Conservation (phyloP, 2,888 invertebrate species). For the Xiphydria camelus region DNA sequence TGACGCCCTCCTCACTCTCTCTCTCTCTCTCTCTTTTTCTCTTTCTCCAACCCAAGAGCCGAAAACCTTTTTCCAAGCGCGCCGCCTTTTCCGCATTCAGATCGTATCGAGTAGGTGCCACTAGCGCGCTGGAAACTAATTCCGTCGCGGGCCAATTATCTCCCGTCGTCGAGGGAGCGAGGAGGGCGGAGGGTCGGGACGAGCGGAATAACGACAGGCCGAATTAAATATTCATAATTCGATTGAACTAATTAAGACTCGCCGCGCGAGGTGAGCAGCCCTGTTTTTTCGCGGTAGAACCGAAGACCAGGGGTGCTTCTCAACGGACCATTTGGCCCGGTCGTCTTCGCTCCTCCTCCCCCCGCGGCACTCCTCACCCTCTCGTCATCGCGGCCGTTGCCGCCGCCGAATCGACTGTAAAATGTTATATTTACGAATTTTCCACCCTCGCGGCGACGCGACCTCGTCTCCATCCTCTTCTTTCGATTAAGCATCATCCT, state of each 20-base stretch:
- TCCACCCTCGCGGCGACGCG: too few relatives aligned
- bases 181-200: slow-evolving; percentile 12
- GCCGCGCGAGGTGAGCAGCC: slow-evolving; percentile 1
- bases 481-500: too few relatives aligned
- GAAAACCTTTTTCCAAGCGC: background rate
- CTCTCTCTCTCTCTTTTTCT: background rate
- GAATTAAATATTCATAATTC: slow-evolving; percentile 34
- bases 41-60: too few relatives aligned
- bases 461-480: too few relatives aligned
- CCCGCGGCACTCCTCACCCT: background rate
- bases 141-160: slow-evolving; percentile 26
- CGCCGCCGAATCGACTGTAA: slow-evolving; percentile 6
- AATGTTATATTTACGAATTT: slow-evolving; percentile 12
- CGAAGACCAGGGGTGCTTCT: slow-evolving; percentile 34
- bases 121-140: slow-evolving; percentile 18
- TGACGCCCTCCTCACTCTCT: background rate
- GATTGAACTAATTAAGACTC: slow-evolving; percentile 28
- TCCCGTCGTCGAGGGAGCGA: slow-evolving; percentile 14
- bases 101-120: slow-evolving; percentile 3
- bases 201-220: slow-evolving; percentile 16
- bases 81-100: slow-evolving; percentile 5
- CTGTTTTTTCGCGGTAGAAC: slow-evolving; percentile 17
- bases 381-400: background rate
- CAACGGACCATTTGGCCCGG: slow-evolving; percentile 36
- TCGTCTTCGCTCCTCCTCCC: slow-evolving; percentile 24